Evolutionary conservation across 2,797 vertebrate genomes (phyloP), one percentile per base, ranked within the genome.

Genomic region (Gallirallus australis): DNA sequence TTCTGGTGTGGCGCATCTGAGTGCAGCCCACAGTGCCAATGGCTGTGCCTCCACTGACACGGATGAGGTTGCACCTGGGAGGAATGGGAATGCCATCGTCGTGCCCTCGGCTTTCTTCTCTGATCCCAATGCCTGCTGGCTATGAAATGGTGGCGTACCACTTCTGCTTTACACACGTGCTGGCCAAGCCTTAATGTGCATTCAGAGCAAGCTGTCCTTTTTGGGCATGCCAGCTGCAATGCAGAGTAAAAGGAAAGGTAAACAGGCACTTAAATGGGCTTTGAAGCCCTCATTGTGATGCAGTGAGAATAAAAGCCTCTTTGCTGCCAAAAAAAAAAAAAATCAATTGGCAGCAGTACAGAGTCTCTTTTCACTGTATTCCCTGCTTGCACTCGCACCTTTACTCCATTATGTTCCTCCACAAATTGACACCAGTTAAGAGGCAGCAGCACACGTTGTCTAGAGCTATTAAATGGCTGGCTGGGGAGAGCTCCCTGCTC

Each of bases 201-300:
- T 86, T 93, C 91, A 88, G 79, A 95, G 65, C 69, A 91, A 94
- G 93, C 85, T 81, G 89, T 81, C 70, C 90, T 78, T 69, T 90
- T 83, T 61, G 57, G 91, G 79, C 76, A 81, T 54, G 61, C 82
- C 85, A 95, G 94, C 94, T 97, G 96, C 93, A 96, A 54, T 95
- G 91, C 91, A 90, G 85, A 93, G 82, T 72, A 89, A 94, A 94
- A 78, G 65, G 31, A 88, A 94, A 90, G 90, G 93, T 82, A 93
- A 91, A 72, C 86, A 94, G 76, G 85, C 85, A 90, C 87, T 94
- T 88, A 83, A 71, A 93, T 31, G 54, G 80, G 76, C 82, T 96
- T 94, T 90, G 79, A 91, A 95, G 69, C 40, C 37, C 50, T 97
- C 79, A 81, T 86, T 88, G 80, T 0, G 0, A 96, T 94, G 91